phyloP scores from a whole-genome alignment of 2,888 invertebrate species.

The Drosophila yooni region DNA sequence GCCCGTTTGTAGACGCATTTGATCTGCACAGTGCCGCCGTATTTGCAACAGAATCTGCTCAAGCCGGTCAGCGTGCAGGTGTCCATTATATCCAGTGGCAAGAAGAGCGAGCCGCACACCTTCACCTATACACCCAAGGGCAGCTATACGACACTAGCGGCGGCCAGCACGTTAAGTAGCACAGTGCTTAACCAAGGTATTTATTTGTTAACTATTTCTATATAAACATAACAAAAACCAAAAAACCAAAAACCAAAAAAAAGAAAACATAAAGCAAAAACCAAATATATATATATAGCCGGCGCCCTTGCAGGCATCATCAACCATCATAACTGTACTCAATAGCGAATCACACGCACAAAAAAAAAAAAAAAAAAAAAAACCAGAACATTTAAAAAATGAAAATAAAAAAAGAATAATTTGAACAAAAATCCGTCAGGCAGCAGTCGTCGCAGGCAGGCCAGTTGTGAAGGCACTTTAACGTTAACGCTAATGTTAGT shows the following conservation, averaged over 20 bases:
- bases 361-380: neutral
- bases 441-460: constrained; percentile 46
- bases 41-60: constrained; percentile 87
- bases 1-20: constrained; percentile 89
- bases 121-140: constrained; percentile 91
- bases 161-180: constrained; percentile 84
- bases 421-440: constrained; percentile 41
- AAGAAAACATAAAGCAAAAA: neutral
- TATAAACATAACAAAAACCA: neutral
- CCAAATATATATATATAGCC: neutral
- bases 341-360: constrained; percentile 27
- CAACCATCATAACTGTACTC: constrained; percentile 29
- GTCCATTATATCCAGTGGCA: constrained; percentile 93
- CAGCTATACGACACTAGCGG: constrained; percentile 81
- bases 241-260: neutral
- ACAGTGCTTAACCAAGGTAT: constrained; percentile 85
- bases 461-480: constrained; percentile 30
- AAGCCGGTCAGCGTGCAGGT: constrained; percentile 91
- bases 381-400: neutral
- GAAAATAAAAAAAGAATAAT: neutral
- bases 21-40: constrained; percentile 94
- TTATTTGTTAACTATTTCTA: constrained; percentile 77
- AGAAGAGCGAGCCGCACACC: constrained; percentile 93
- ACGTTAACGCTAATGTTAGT: constrained; percentile 13
- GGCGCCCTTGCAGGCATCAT: constrained; percentile 31